phyloP scores from a whole-genome alignment of 2,888 invertebrate species.

The Agrotis ipsilon region DNA sequence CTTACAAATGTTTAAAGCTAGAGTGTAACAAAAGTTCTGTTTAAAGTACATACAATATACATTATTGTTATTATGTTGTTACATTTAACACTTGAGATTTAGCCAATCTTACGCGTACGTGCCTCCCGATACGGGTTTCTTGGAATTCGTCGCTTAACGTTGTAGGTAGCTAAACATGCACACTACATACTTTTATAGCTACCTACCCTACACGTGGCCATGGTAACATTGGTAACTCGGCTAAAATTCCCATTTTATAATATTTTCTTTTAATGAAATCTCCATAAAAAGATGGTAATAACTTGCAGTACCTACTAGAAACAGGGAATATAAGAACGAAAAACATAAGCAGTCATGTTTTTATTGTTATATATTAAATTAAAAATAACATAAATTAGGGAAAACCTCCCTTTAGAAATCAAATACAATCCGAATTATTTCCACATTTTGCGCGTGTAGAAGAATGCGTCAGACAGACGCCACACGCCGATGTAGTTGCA shows the following conservation, averaged over 20 bases:
- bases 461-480: slow-evolving; percentile 83
- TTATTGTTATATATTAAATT: neutral
- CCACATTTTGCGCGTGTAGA: slow-evolving; percentile 66
- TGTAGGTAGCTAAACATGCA: slow-evolving; percentile 77
- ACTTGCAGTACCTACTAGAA: neutral
- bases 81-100: slow-evolving; percentile 82
- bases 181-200: slow-evolving; percentile 67
- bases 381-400: neutral
- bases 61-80: slow-evolving; percentile 81
- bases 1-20: slow-evolving; percentile 48
- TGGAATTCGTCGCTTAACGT: slow-evolving; percentile 82
- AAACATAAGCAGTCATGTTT: neutral
- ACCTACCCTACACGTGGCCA: slow-evolving; percentile 48
- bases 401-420: slow-evolving; percentile 1
- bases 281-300: neutral
- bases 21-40: slow-evolving; percentile 60
- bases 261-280: neutral
- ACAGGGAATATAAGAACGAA: neutral
- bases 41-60: slow-evolving; percentile 66
- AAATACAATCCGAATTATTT: slow-evolving; percentile 56
- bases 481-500: slow-evolving; percentile 76
- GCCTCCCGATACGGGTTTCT: slow-evolving; percentile 88
- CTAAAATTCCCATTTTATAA: slow-evolving; percentile 12
- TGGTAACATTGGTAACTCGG: slow-evolving; percentile 45
- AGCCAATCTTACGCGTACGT: slow-evolving; percentile 87